Base-by-base conservation (phyloP, 1,140 invertebrate species). In the Caerostris extrusa region DNA sequence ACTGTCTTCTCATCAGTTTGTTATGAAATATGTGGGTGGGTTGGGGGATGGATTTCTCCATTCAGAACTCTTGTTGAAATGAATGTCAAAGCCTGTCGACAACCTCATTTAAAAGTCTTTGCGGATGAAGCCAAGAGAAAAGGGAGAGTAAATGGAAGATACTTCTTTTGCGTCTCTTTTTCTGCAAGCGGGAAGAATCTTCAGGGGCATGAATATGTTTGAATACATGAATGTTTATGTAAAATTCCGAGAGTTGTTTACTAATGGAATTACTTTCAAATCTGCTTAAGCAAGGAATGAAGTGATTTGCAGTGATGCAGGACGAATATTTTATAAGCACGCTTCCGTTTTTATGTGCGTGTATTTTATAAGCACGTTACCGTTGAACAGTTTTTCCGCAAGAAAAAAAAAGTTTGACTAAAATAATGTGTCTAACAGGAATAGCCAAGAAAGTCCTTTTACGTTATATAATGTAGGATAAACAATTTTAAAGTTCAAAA, bases 161-260 rank as follows among this genome's bases (percentile, higher is more conserved):
- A 64, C 85, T 3, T 61, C 19, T 53, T 14, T 5, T 34, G 34
- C 34, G 34, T 64, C 12, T 7, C 8, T 7, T 50, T 61, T 64
- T 19, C 34, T 61, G n/a, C 85, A 50, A 56, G 34, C 34, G 34
- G n/a, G 57, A 5, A 5, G 34, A 87, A 85, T 56, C 56, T 57
- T 85, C 56, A n/a, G 56, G 56, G 6, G 82, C 82, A 85, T 87
- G 58, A 87, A 87, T 87, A 87, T 61, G 34, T 87, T 87, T 64
- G 60, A 87, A 87, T 87, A 61, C 85, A 87, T 87, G 58, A 87
- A 87, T 87, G 34, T 64, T 87, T 87, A 87, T 87, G 58, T 50
- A 87, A 64, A 87, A 50, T n/a, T 85, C 82, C 53, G 0, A 34
- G 82, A 85, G 58, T 19, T 87, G 19, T 87, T 87, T 87, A 87